Base-by-base conservation (phyloP, 2,888 invertebrate genomes). In the Galeruca laticollis region DNA sequence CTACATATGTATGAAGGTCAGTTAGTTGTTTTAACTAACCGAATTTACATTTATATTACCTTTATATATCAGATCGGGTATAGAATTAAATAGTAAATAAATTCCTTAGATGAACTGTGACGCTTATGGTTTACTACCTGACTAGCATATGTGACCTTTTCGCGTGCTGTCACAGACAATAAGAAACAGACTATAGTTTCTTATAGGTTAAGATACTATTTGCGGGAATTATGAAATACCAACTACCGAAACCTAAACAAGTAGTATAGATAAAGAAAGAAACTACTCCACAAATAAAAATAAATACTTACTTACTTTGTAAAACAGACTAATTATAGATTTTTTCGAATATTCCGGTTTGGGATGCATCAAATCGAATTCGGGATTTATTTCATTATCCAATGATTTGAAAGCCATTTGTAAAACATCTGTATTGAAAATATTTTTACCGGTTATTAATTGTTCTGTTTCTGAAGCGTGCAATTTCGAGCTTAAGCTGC, bases 281-380 rank as follows among this genome's bases (percentile, higher is more conserved):
- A 54, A 54, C 11, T n/a, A n/a, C n/a, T n/a, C n/a, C n/a, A n/a
- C n/a, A n/a, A 26, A 13, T 20, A 20, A 15, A 15, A 56, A 15
- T 26, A 0, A 21, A 60, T 10, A 57, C 65, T 1, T 31, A 54
- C 51, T 77, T 82, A 91, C 93, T 88, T 94, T 95, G 82, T 94
- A 96, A 80, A 95, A 91, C 15, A 96, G 85, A 4, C 91, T 89
- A 65, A 92, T 86, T 0, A 94, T 92, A 9, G 95, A 85, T n/a
- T 87, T 87, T 79, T 90, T 91, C 18, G 94, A 88, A 78, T 92
- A 94, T 49, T 85, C 86, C 0, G 92, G 89, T 0, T 90, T 88
- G 0, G 92, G 89, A 78, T 93, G 92, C 0, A 92, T 91, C 0
- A 90, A 87, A 18, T 87, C 82, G 11, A 87, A 86, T 65, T 90